Evolutionary conservation across 2,113 vertebrate species (phyloP).

Genomic region (Myotis yumanensis): DNA sequence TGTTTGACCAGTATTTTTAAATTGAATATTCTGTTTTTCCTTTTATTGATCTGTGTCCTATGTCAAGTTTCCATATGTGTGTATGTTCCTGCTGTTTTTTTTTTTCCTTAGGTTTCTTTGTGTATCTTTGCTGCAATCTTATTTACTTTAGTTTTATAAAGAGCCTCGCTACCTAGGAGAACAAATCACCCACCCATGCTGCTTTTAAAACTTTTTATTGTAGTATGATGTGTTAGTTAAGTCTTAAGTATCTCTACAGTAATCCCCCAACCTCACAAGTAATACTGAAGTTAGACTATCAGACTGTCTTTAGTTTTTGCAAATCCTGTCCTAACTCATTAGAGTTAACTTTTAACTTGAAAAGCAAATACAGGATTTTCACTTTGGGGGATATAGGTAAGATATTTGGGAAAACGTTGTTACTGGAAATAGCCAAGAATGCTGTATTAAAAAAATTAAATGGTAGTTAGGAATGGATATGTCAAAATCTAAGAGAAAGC

Average conservation of each 20-base stretch:
- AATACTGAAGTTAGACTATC: not conserved
- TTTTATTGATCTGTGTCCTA: not conserved
- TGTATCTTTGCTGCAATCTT: not conserved
- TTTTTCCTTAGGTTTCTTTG: not conserved
- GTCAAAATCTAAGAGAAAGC: constrained; percentile 1
- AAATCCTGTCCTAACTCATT: constrained; percentile 23
- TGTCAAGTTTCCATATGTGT: not conserved
- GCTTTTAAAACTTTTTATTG: constrained; percentile 38
- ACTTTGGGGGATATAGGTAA: constrained; percentile 2
- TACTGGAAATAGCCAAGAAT: constrained; percentile 10
- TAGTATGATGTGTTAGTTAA: constrained; percentile 18
- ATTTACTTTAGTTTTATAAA: constrained; percentile 14
- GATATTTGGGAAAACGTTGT: not conserved
- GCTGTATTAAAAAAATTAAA: not conserved
- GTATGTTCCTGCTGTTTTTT: not conserved
- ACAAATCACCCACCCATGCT: not conserved
- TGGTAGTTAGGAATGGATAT: not conserved
- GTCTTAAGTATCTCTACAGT: not conserved
- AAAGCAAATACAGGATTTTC: constrained; percentile 42
- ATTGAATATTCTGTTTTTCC: constrained; percentile 34
- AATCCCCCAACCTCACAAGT: not conserved
- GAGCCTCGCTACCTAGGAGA: not conserved
- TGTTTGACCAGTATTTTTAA: not conserved
- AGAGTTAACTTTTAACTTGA: constrained; percentile 58
- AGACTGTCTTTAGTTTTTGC: not conserved